These are phyloP conservation scores for Sebastes jordani DNA, from an alignment of 2,797 vertebrate genomes.

Conservation along the genomic window DNA sequence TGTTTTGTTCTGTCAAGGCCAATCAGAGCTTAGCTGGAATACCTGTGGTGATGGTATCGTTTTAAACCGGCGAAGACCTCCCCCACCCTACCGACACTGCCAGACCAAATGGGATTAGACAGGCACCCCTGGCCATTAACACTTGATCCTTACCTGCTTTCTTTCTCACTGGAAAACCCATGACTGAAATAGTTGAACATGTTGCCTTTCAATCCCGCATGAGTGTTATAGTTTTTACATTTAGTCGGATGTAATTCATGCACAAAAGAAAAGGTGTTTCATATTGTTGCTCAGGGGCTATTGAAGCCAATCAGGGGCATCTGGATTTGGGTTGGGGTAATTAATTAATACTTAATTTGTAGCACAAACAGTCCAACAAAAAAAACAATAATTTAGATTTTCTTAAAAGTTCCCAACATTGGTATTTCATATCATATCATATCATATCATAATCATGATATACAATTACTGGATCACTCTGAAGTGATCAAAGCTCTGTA, in stretches of 20 bases:
- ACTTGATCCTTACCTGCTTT: constrained; percentile 75
- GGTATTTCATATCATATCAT: too few relatives aligned
- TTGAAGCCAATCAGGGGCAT: background rate
- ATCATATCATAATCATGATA: too few relatives aligned
- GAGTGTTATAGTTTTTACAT: background rate
- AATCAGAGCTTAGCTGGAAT: constrained; percentile 74
- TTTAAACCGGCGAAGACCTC: constrained; percentile 74
- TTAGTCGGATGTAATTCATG: background rate
- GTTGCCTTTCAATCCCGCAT: constrained; percentile 12
- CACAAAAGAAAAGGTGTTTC: background rate
- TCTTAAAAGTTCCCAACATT: background rate
- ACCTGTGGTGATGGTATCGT: constrained; percentile 79
- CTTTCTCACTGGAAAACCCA: constrained; percentile 36
- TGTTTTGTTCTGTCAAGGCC: constrained; percentile 82
- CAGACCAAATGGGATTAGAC: constrained; percentile 80
- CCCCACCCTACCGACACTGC: constrained; percentile 56
- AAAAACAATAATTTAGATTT: background rate
- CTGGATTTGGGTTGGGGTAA: background rate
- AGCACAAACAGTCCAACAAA: background rate
- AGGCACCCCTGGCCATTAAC: constrained; percentile 81
- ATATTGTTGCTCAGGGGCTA: background rate
- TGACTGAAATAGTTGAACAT: constrained; percentile 31
- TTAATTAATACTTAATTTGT: background rate
- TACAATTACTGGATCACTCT: too few relatives aligned
- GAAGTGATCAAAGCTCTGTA: fast-evolving